These are phyloP conservation scores for Anguilla obscura DNA, from an alignment of 2,797 vertebrate genomes.

Conservation along the genomic window DNA sequence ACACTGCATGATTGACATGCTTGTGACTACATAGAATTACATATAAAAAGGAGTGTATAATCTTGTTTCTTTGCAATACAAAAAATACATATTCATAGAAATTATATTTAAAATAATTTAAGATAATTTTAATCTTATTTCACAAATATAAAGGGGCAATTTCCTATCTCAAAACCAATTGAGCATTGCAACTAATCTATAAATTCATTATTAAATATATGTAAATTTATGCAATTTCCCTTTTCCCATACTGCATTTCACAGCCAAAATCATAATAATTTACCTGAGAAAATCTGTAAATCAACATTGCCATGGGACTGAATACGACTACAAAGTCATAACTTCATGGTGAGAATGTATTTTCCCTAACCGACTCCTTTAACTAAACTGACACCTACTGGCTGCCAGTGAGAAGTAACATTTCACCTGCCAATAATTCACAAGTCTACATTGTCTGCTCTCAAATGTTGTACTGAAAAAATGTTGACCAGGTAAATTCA, in stretches of 20 bases:
- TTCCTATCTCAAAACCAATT: not conserved
- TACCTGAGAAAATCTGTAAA: not conserved
- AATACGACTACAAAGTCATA: not conserved
- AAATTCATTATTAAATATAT: not conserved
- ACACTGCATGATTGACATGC: not conserved
- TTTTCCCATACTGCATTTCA: not conserved
- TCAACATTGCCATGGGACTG: not conserved
- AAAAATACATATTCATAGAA: not conserved
- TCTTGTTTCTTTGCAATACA: not conserved
- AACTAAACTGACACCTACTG: slow-evolving; percentile 20
- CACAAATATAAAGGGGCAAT: not conserved
- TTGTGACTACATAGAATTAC: not conserved
- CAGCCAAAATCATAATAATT: not conserved
- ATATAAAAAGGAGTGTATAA: not conserved
- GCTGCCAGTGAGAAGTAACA: not conserved
- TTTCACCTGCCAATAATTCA: not conserved
- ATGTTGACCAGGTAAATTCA: not conserved
- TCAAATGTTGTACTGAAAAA: not conserved
- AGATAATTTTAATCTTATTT: not conserved
- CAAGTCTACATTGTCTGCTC: not conserved
- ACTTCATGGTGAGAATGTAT: not conserved
- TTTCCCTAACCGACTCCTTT: not conserved
- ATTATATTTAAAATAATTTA: not conserved
- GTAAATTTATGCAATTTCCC: not conserved
- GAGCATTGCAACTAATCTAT: not conserved